Evolutionary conservation across 2,113 vertebrate genomes (phyloP).

Genomic region (Oostethus manadensis): DNA sequence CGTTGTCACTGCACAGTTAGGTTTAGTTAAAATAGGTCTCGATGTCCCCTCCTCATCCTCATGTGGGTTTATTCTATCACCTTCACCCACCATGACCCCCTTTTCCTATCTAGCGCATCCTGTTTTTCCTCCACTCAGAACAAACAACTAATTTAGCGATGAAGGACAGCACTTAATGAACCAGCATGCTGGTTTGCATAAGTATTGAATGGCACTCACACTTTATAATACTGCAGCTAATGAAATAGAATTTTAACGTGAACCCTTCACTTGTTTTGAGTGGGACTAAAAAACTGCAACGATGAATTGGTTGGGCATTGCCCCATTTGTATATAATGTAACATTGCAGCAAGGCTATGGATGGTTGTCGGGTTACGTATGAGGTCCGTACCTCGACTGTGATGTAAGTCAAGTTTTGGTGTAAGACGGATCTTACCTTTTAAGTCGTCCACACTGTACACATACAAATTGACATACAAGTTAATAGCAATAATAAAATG

Average conservation of each 20-base stretch:
- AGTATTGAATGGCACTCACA: conserved; percentile 19
- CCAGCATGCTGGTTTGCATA: conserved; percentile 19
- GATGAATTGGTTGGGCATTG: too few species aligned
- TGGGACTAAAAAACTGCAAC: too few species aligned
- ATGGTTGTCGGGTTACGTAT: too few species aligned
- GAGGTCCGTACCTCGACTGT: too few species aligned
- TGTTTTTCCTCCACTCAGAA: neutral
- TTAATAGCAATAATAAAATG: too few species aligned
- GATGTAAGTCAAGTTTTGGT: too few species aligned
- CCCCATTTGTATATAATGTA: too few species aligned
- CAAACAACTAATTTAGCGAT: conserved; percentile 24
- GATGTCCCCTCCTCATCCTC: conserved; percentile 20
- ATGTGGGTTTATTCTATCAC: conserved; percentile 18
- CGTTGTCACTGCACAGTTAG: conserved; percentile 50
- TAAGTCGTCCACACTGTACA: too few species aligned
- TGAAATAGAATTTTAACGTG: conserved; percentile 20
- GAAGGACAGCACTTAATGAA: conserved; percentile 34
- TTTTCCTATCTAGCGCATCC: neutral
- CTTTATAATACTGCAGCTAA: conserved; percentile 35
- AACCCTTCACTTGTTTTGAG: neutral
- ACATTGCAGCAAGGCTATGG: neutral
- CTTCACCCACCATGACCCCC: conserved; percentile 11
- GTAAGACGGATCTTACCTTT: too few species aligned
- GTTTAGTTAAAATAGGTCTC: conserved; percentile 53
- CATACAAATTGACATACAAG: too few species aligned